Conservation (phyloP, 37 sponge, comb jelly and placozoan genomes). For the Haliclona indistincta region DNA sequence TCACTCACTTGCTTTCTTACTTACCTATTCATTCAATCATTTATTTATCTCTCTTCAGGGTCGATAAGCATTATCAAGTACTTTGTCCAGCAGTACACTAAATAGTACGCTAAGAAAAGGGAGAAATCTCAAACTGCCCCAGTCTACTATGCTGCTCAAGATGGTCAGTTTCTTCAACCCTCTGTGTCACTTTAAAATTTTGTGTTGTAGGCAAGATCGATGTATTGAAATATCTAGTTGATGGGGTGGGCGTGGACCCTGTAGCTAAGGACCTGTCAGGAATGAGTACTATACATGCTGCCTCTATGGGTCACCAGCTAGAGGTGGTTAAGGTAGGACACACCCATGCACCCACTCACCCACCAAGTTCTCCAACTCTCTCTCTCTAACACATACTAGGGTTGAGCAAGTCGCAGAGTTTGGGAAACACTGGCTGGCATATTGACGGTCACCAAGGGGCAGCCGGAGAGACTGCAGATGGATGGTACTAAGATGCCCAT, state of each 20-base stretch:
- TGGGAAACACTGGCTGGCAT: no score
- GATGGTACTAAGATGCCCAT: no score
- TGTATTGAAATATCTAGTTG: conserved; percentile 63
- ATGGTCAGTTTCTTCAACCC: conserved; percentile 41
- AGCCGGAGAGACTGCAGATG: no score
- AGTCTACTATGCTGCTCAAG: conserved; percentile 80
- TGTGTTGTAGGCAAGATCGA: conserved; percentile 57
- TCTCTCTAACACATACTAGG: no score
- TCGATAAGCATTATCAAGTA: conserved; percentile 63
- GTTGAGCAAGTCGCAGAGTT: no score
- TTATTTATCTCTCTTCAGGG: no score
- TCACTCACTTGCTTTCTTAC: no score
- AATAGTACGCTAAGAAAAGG: conserved; percentile 39
- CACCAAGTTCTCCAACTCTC: no score
- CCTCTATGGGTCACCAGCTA: conserved; percentile 55
- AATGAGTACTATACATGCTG: conserved; percentile 73
- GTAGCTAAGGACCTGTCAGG: conserved; percentile 63
- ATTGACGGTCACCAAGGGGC: no score
- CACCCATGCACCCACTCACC: no score
- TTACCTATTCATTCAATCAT: no score
- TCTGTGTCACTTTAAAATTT: no score
- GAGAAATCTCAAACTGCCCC: conserved; percentile 65
- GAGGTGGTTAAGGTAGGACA: conserved; percentile 71
- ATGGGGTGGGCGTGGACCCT: conserved; percentile 62
- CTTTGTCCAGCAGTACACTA: conserved; percentile 55